These are phyloP conservation scores for Pseudomyrmex cubaensis DNA, from an alignment of 1,140 invertebrate species.

Conservation along the genomic window DNA sequence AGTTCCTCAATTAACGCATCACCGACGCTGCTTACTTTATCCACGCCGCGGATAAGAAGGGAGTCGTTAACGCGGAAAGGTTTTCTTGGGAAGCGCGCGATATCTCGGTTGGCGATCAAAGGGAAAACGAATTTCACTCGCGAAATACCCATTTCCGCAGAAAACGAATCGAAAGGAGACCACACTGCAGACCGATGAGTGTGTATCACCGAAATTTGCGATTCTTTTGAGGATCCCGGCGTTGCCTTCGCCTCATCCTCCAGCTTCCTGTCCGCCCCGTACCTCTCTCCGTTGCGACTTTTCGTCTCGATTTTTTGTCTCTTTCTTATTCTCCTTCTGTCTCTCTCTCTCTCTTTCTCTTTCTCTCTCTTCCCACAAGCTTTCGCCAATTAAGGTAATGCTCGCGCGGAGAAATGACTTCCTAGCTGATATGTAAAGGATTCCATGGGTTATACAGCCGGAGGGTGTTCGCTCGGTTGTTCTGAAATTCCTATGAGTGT, in stretches of 20 bases:
- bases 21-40: slow-evolving; percentile 38
- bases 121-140: slow-evolving; percentile 53
- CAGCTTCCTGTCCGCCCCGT: not conserved
- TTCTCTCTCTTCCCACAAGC: slow-evolving; percentile 17
- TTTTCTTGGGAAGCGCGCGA: slow-evolving; percentile 47
- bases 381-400: slow-evolving; percentile 70
- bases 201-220: not conserved
- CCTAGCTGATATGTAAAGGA: slow-evolving; percentile 64
- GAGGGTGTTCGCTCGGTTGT: slow-evolving; percentile 69
- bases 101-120: slow-evolving; percentile 59
- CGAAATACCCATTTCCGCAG: slow-evolving; percentile 36
- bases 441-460: slow-evolving; percentile 51
- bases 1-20: slow-evolving; percentile 50
- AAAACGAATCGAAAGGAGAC: slow-evolving; percentile 13
- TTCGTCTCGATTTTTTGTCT: no score
- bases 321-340: not conserved
- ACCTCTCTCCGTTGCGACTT: no score
- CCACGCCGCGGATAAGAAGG: slow-evolving; percentile 9
- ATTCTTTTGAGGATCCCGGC: slow-evolving; percentile 43
- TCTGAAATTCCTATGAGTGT: slow-evolving; percentile 61
- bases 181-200: slow-evolving; percentile 5
- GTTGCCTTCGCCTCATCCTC: not conserved
- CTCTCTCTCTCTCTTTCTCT: not conserved
- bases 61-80: slow-evolving; percentile 49
- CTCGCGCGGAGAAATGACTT: slow-evolving; percentile 70